Percentiles rank a stretch among this genome's conserved stretches.
Conservation (phyloP, 2,797 vertebrate genomes). For the Semotilus atromaculatus region DNA sequence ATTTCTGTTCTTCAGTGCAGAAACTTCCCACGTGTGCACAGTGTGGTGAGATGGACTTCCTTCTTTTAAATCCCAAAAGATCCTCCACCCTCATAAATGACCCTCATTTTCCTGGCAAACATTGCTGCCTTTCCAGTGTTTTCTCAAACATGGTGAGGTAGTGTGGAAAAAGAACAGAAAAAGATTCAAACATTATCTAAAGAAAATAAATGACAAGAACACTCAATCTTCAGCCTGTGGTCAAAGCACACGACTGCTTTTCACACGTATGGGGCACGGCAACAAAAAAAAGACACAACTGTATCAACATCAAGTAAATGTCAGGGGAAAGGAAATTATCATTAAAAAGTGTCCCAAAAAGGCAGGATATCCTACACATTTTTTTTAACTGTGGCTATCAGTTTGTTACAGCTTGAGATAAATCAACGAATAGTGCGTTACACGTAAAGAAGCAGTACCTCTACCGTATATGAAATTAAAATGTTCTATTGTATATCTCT, state of each 20-base stretch:
- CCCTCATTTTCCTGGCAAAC: neutral
- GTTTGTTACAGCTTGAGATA: neutral
- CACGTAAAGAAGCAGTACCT: neutral
- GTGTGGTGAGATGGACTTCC: conserved; percentile 87
- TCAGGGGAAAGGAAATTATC: neutral
- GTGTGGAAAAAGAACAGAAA: neutral
- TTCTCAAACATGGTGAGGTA: neutral
- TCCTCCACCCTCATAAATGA: neutral
- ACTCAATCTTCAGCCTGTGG: neutral
- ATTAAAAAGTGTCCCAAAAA: neutral
- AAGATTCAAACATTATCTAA: neutral
- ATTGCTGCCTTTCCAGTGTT: neutral
- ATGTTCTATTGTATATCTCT: neutral
- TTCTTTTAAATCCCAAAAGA: neutral
- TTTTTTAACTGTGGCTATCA: neutral
- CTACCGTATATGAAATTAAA: neutral
- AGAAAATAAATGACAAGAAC: too few species aligned
- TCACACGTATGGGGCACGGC: accelerated
- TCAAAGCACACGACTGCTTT: neutral
- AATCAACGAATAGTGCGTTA: neutral
- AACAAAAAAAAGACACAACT: too few species aligned
- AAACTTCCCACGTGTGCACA: conserved; percentile 96
- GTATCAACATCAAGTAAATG: neutral
- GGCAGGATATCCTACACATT: neutral
- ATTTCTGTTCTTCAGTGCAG: conserved; percentile 94